Conservation (phyloP, 2,797 vertebrate species). For the Perodicticus potto region DNA sequence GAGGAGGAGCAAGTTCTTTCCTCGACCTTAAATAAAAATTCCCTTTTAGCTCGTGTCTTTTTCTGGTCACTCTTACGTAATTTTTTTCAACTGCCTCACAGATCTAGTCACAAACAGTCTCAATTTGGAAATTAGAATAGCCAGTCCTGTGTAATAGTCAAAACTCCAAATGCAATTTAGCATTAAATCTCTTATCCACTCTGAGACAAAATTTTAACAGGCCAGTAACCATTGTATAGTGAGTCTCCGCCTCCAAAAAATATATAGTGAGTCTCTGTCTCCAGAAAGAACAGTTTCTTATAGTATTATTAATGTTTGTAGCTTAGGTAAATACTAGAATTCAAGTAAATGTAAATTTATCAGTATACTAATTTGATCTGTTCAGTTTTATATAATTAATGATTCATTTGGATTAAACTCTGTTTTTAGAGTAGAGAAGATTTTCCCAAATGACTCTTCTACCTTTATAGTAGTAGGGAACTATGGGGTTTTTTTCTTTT, state of each 20-base stretch:
- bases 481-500: background rate
- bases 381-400: background rate
- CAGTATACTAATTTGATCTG: background rate
- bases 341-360: conserved; percentile 38
- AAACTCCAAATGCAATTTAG: background rate
- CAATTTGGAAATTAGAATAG: background rate
- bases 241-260: background rate
- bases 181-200: background rate
- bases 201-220: background rate
- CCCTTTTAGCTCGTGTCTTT: background rate
- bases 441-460: background rate
- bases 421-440: background rate
- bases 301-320: conserved; percentile 32
- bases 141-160: background rate
- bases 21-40: background rate
- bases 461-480: background rate
- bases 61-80: background rate
- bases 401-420: background rate
- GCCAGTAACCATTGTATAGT: background rate
- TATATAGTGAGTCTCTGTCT: too few species aligned
- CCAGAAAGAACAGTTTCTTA: conserved; percentile 8
- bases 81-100: conserved; percentile 7
- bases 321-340: conserved; percentile 25
- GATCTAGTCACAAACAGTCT: background rate
- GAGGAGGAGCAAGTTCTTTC: background rate